phyloP scores from a whole-genome alignment of 2,113 vertebrate species.

The Reinhardtius hippoglossoides region DNA sequence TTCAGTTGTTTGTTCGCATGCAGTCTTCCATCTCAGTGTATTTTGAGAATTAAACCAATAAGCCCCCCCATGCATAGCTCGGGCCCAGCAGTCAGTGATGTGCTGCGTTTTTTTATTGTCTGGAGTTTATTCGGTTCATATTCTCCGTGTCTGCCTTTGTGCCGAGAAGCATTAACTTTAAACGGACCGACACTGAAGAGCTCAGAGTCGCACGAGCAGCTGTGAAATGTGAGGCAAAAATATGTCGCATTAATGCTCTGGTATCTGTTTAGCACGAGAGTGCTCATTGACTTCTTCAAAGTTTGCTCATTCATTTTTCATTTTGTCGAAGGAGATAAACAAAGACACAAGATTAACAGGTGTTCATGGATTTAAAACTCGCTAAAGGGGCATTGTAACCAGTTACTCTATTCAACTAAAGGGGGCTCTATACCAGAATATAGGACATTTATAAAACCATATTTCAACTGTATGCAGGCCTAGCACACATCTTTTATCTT shows the following conservation, averaged over 20 bases:
- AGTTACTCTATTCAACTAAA: neutral
- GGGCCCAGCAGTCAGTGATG: slow-evolving; percentile 72
- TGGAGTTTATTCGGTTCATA: slow-evolving; percentile 72
- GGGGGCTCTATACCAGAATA: neutral
- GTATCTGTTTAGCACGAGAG: slow-evolving; percentile 23
- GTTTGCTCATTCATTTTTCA: neutral
- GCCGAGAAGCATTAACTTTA: slow-evolving; percentile 48
- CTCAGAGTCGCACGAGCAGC: slow-evolving; percentile 8
- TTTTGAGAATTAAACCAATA: slow-evolving; percentile 78
- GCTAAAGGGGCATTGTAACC: neutral
- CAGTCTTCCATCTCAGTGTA: slow-evolving; percentile 63
- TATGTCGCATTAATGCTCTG: slow-evolving; percentile 36
- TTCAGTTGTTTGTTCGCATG: slow-evolving; percentile 69
- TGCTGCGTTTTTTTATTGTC: slow-evolving; percentile 65
- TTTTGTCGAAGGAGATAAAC: slow-evolving; percentile 9
- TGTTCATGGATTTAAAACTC: slow-evolving; percentile 5
- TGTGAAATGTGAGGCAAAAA: slow-evolving; percentile 54
- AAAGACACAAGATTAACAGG: neutral
- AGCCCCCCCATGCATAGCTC: slow-evolving; percentile 63
- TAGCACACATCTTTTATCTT: too few relatives aligned
- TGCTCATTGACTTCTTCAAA: slow-evolving; percentile 15
- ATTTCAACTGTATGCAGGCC: neutral
- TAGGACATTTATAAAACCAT: slow-evolving; percentile 3
- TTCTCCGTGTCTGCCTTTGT: slow-evolving; percentile 67
- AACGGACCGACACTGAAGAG: slow-evolving; percentile 23